A percentile compares a stretch with the other conserved stretches of the same genome.
Conservation (phyloP, 35 echinoderm and acorn worm species). For the Amphiura filiformis region DNA sequence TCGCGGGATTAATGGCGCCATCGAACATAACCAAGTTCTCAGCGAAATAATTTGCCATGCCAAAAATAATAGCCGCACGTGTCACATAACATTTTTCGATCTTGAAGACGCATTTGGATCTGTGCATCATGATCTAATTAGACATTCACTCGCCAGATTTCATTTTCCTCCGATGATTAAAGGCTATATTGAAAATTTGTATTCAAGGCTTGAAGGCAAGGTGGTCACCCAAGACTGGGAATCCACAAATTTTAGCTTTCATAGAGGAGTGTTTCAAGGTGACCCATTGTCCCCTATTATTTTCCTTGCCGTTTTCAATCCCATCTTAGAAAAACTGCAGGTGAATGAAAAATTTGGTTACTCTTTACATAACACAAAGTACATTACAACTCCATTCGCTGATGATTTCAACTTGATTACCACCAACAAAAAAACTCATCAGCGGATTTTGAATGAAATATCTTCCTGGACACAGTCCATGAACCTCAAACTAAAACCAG, state of each 20-base stretch:
- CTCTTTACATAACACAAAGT: background rate
- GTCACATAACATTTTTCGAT: background rate
- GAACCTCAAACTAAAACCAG: background rate
- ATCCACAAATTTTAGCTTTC: background rate
- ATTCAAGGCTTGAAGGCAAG: background rate
- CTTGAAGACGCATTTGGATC: background rate
- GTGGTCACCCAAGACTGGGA: background rate
- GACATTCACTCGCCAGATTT: background rate
- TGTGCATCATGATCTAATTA: background rate
- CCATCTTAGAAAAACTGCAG: background rate
- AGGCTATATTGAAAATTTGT: background rate
- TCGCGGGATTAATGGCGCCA: background rate
- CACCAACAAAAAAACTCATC: background rate
- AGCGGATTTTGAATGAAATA: background rate
- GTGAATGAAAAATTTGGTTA: background rate
- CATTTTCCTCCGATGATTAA: background rate
- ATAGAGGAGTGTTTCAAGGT: background rate
- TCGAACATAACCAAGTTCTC: background rate
- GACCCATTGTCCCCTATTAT: background rate
- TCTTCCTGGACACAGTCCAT: background rate
- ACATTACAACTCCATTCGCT: background rate
- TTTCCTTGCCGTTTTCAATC: background rate
- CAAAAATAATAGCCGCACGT: background rate
- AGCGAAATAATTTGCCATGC: background rate
- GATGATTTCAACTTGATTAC: background rate